Conservation (phyloP, 1,140 invertebrate species). For the Archivesica marissinica region DNA sequence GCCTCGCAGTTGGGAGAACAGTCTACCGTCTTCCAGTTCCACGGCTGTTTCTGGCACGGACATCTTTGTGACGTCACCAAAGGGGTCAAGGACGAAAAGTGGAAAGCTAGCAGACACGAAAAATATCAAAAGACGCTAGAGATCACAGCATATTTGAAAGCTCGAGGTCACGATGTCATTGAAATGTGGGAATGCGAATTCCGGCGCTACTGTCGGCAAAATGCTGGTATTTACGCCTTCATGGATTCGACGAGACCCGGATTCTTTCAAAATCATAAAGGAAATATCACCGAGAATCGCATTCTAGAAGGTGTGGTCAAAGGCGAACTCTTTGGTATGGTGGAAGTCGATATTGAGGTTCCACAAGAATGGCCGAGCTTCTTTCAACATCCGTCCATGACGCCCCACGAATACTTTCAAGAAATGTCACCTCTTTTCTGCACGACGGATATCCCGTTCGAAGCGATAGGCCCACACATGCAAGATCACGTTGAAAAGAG, state of each 20-base stretch:
- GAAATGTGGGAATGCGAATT: slow-evolving; percentile 62
- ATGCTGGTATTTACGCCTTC: not conserved
- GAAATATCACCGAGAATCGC: slow-evolving; percentile 34
- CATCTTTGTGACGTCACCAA: not conserved
- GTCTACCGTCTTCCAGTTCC: not conserved
- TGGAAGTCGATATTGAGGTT: slow-evolving; percentile 60
- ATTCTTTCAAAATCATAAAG: not conserved
- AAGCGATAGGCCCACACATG: slow-evolving; percentile 67
- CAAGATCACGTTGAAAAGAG: slow-evolving; percentile 42
- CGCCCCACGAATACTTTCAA: slow-evolving; percentile 58
- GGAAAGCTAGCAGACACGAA: not conserved
- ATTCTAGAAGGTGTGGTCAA: slow-evolving; percentile 24
- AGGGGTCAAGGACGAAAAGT: slow-evolving; percentile 23
- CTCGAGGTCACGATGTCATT: slow-evolving; percentile 22
- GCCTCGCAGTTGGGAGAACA: too few species aligned
- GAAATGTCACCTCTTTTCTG: slow-evolving; percentile 64
- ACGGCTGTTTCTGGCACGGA: not conserved
- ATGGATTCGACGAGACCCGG: not conserved
- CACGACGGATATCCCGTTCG: slow-evolving; percentile 44
- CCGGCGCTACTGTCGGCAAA: not conserved
- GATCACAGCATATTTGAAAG: not conserved
- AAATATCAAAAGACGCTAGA: slow-evolving; percentile 9
- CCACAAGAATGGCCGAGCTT: slow-evolving; percentile 46
- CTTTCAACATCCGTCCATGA: slow-evolving; percentile 26
- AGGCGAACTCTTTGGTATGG: slow-evolving; percentile 5